Percentiles rank a stretch among this genome's conserved stretches.
Conservation (phyloP, 2,888 invertebrate genomes). For the Gymnoscelis rufifasciata region DNA sequence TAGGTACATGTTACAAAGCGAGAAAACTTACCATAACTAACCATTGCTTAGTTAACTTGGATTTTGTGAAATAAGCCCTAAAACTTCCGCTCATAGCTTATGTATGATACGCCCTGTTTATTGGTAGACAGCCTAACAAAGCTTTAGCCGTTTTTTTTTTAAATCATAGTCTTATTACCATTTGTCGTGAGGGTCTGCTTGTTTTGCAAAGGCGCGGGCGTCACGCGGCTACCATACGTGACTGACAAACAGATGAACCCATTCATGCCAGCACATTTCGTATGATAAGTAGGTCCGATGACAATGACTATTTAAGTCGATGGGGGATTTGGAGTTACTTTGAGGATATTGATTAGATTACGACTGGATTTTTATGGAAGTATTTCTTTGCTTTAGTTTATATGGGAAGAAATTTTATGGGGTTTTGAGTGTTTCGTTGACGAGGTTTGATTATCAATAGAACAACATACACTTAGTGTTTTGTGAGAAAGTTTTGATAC, state of each 20-base stretch:
- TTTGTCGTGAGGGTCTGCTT: slow-evolving; percentile 24
- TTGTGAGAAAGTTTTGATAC: neutral
- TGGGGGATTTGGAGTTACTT: slow-evolving; percentile 17
- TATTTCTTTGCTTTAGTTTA: no score
- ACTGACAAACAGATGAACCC: slow-evolving; percentile 23
- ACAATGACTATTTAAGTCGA: slow-evolving; percentile 24
- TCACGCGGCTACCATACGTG: slow-evolving; percentile 26
- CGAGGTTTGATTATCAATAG: neutral
- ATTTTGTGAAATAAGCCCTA: no score
- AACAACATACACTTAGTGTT: neutral
- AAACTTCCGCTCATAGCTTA: no score
- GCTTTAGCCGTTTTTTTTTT: neutral
- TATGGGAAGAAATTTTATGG: neutral
- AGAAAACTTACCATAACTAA: no score
- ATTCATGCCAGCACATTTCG: slow-evolving; percentile 31
- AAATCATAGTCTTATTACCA: slow-evolving; percentile 10
- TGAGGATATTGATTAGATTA: slow-evolving; percentile 4
- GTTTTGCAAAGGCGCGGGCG: slow-evolving; percentile 21
- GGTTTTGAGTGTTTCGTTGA: neutral
- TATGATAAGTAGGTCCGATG: slow-evolving; percentile 29
- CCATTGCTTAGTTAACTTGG: no score
- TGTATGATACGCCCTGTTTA: no score
- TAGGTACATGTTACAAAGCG: no score
- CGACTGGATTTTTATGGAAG: slow-evolving; percentile 1
- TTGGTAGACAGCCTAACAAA: no score